Evolutionary conservation across 2,113 vertebrate genomes (phyloP), one percentile per base, ranked within the genome.

Genomic region (Daboia siamensis): DNA sequence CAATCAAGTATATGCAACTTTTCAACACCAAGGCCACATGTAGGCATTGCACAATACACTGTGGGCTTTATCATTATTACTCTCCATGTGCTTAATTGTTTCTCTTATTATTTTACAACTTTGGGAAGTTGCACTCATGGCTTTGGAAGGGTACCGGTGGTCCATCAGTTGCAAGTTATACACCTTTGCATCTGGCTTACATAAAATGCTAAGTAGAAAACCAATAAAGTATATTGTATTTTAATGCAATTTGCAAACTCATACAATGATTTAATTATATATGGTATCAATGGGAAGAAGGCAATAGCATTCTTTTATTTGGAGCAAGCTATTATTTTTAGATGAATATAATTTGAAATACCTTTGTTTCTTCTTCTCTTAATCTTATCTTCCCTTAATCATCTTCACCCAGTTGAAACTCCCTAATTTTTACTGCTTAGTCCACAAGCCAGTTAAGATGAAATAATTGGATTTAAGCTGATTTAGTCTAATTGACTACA

Each of bases 401-500:
- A 44, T 44, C 54, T 52, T 29, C 9, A 5, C 57, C 21, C 64
- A 64, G 29, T 48, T 91, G 85, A 87, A 64, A 86, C 54, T 55
- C 51, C 15, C 29, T 74, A 56, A 56, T 74, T 80, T 92, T 92
- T 74, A 88, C 48, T 80, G 39, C 33, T 69, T 52, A 92, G 26
- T 91, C 57, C 59, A 69, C 21, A 74, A 80, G 61, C 23, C 61
- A 92, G n/a, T 88, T 92, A 88, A 92, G 86, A 92, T 56, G 33
- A 55, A 92, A 64, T 88, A 92, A 92, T 92, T 88, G 61, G 61
- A 92, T 92, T 88, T 88, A 74, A 88, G 52, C 33, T 88, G 52
- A 92, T 88, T 92, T 92, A 44, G 24, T 88, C 86, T 92, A 92
- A 88, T 80, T 92, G 91, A 74, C 61, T 74, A 52, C n/a, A 87